A percentile compares a stretch with the other conserved stretches of the same genome.
Evolutionary conservation across 1,140 invertebrate genomes (phyloP).

Genomic region (Ylistrum balloti): DNA sequence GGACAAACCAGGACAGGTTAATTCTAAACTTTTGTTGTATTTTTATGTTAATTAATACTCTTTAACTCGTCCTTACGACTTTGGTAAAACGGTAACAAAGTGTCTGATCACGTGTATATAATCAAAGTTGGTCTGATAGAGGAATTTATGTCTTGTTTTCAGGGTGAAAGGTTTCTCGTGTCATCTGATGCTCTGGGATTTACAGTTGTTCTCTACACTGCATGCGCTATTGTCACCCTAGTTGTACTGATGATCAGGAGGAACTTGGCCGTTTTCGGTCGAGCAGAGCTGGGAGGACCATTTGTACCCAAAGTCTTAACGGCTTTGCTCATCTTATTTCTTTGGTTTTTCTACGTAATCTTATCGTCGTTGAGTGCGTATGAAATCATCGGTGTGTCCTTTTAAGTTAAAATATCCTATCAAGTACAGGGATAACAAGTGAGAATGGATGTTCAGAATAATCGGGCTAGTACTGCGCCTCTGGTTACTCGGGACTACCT

Average conservation of each 20-base stretch:
- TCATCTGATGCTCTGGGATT: slow-evolving; percentile 84
- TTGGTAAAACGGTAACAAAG: no score
- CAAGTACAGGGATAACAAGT: not conserved
- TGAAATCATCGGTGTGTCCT: slow-evolving; percentile 57
- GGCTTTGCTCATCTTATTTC: slow-evolving; percentile 80
- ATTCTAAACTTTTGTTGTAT: no score
- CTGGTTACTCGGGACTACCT: not conserved
- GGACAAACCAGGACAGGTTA: no score
- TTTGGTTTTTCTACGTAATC: slow-evolving; percentile 85
- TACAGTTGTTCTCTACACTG: slow-evolving; percentile 85
- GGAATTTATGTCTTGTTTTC: slow-evolving; percentile 67
- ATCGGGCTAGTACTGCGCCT: not conserved
- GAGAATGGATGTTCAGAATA: not conserved
- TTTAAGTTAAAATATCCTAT: not conserved
- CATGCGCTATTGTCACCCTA: slow-evolving; percentile 84
- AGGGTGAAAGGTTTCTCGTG: slow-evolving; percentile 84
- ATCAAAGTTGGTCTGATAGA: no score
- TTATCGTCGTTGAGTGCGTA: slow-evolving; percentile 81
- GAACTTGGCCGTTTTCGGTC: slow-evolving; percentile 83
- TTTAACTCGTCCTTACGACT: no score
- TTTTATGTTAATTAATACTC: no score
- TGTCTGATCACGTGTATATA: no score
- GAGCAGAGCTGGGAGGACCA: slow-evolving; percentile 86
- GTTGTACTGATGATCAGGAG: slow-evolving; percentile 83
- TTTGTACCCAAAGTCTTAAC: slow-evolving; percentile 78